A percentile compares a stretch with the other conserved stretches of the same genome.
These are phyloP conservation scores for Halcyon chelicuti DNA, from an alignment of 2,797 vertebrate species.

Conservation along the genomic window DNA sequence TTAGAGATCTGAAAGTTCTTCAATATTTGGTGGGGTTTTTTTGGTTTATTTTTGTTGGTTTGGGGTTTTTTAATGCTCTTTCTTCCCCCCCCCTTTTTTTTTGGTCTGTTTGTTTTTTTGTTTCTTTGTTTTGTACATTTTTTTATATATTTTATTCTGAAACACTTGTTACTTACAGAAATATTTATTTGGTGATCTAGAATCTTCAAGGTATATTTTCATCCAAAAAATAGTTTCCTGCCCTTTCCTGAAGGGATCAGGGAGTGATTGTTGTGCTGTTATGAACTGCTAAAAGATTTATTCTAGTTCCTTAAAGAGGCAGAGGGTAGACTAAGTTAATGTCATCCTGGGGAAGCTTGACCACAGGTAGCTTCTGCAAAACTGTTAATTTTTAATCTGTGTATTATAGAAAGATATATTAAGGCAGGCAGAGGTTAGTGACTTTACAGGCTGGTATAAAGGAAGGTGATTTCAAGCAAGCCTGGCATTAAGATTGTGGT, in stretches of 20 bases:
- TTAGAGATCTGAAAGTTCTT: not conserved
- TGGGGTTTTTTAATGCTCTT: not conserved
- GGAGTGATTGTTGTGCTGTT: not conserved
- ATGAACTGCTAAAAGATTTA: not conserved
- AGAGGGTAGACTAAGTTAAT: not conserved
- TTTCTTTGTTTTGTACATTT: too few relatives aligned
- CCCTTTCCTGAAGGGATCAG: not conserved
- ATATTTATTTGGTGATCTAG: not conserved
- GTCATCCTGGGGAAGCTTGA: not conserved
- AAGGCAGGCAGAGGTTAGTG: not conserved
- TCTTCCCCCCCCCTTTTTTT: too few relatives aligned
- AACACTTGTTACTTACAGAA: not conserved
- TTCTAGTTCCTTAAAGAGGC: not conserved
- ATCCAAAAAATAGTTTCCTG: not conserved
- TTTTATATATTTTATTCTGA: not conserved
- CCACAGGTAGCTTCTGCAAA: not conserved
- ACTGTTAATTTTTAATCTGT: not conserved
- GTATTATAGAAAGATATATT: rapidly evolving
- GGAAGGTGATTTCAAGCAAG: not conserved
- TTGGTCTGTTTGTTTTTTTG: not conserved
- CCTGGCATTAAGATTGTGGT: not conserved
- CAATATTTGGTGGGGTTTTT: not conserved
- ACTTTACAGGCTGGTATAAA: not conserved
- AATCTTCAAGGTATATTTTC: not conserved
- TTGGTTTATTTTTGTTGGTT: not conserved